Base-by-base conservation (phyloP, 2,888 invertebrate genomes). In the Cenopis cana region DNA sequence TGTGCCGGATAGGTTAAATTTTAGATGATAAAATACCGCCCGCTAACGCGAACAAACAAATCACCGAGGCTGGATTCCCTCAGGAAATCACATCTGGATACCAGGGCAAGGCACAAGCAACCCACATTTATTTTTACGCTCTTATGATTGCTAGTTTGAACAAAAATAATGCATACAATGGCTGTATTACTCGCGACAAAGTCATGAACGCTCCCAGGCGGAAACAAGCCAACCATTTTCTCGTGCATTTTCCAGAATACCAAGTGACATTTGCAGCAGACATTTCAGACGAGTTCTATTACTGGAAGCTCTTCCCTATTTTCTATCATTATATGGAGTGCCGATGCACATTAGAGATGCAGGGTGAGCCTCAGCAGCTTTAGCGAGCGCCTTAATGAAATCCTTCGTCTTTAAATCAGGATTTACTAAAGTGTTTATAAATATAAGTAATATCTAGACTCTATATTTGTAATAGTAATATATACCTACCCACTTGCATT, bases 111-210 rank as follows among this genome's bases (percentile, higher is more conserved):
- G 41, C 54, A 55, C 52, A 33, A 66, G 65, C 59, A 20, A 60
- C 59, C 59, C 24, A 54, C 65, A 70, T 70, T 60, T 65, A 60
- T 65, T 60, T 70, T 20, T 41, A 54, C 65, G 46, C 49, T 41
- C 60, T 46, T 71, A 61, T 71, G 66, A 71, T 71, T 71, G 60
- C 49, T 49, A 71, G 66, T 66, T 66, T 66, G n/a, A 54, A 65
- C 41, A 70, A 65, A 66, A 59, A 70, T 59, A 52, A 59, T 33
- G 59, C 54, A 70, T 66, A 66, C 65, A 65, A 50, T 56, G 50
- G 64, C 49, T 54, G 54, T 49, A 62, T 68, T 69, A 69, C 55
- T 24, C 41, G 61, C 68, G 68, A 46, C 61, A 61, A 55, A 61
- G 54, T 62, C 55, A 20, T 33, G 46, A 41, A 33, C 36, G 20